Conservation (phyloP, 2,888 invertebrate genomes). For the Amphipyra tragopoginis region DNA sequence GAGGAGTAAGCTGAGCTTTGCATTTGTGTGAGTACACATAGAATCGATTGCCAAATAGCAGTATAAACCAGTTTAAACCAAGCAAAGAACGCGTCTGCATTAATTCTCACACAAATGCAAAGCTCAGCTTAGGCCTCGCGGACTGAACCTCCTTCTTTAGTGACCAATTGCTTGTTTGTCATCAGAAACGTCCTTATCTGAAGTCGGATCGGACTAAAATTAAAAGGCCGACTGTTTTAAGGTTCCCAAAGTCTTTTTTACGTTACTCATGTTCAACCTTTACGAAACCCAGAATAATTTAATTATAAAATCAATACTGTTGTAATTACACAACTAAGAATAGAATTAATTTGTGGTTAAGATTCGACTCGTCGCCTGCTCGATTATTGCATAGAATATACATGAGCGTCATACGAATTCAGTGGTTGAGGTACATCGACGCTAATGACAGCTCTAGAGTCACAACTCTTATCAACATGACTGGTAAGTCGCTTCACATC, state of each 20-base stretch:
- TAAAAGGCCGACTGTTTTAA: not conserved
- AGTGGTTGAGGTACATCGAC: constrained; percentile 17
- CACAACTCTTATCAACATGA: constrained; percentile 10
- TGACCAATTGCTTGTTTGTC: not conserved
- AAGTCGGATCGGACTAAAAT: not conserved
- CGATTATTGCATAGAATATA: constrained; percentile 33
- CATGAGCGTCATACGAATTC: constrained; percentile 31
- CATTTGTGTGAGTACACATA: too few relatives aligned
- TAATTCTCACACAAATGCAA: too few relatives aligned
- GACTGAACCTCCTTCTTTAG: too few relatives aligned
- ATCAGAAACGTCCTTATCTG: not conserved
- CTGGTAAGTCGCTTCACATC: too few relatives aligned
- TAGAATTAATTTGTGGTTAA: not conserved
- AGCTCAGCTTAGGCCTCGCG: too few relatives aligned
- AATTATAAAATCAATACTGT: not conserved
- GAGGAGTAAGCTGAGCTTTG: too few relatives aligned
- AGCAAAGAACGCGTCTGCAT: too few relatives aligned
- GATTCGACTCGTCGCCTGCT: not conserved
- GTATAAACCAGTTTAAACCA: too few relatives aligned
- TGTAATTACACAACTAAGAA: not conserved
- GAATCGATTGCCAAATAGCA: too few relatives aligned
- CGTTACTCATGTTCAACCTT: not conserved
- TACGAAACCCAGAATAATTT: not conserved
- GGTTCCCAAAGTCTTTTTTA: not conserved
- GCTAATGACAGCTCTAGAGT: constrained; percentile 20